A percentile compares a stretch with the other conserved stretches of the same genome.
Evolutionary conservation across 37 sponge, comb jelly and placozoan genomes (phyloP).

Genomic region (Bolinopsis microptera): DNA sequence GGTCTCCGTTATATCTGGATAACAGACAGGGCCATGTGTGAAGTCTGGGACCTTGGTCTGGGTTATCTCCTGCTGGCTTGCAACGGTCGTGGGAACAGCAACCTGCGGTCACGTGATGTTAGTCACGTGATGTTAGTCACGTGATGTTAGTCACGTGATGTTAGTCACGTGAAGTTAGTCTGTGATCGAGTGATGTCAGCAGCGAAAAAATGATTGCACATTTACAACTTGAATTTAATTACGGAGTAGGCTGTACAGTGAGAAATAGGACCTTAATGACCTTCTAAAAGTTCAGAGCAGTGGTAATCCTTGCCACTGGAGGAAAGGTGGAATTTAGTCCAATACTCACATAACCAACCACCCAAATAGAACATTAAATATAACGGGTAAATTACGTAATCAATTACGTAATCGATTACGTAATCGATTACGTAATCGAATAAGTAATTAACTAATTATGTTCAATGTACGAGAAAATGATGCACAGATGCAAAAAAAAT

Average conservation of each 20-base stretch:
- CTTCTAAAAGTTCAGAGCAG: background rate
- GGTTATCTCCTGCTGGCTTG: background rate
- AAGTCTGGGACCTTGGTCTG: background rate
- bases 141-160: background rate
- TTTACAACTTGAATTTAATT: no score
- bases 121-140: slow-evolving; percentile 22
- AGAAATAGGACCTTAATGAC: no score
- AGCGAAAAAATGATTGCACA: no score
- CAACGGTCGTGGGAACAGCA: background rate
- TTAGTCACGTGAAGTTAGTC: no score
- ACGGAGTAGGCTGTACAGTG: no score
- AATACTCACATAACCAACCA: background rate
- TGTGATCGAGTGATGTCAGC: no score
- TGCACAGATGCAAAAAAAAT: no score
- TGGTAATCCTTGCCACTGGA: background rate
- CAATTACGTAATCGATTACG: no score
- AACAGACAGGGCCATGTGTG: background rate
- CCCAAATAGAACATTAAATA: background rate
- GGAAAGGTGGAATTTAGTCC: background rate
- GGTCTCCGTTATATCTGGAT: slow-evolving; percentile 12
- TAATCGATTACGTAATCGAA: no score
- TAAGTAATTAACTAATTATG: no score
- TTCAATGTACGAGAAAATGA: no score
- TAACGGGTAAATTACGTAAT: no score
- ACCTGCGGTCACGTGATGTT: background rate